phyloP scores from a whole-genome alignment of 2,113 vertebrate genomes.

The Oostethus manadensis region DNA sequence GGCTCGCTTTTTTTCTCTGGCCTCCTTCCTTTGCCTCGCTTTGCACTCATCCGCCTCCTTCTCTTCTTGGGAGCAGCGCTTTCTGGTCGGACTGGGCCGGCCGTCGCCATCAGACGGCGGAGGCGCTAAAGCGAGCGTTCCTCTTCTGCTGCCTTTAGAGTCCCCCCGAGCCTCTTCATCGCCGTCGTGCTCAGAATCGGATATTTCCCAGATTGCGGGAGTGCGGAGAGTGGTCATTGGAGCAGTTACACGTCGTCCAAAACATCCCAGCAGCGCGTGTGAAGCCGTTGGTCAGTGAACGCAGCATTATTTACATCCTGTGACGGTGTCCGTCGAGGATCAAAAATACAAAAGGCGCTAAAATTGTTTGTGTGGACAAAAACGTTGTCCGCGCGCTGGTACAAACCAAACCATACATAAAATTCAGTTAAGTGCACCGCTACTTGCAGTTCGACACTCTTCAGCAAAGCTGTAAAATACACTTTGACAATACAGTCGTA shows the following conservation, averaged over 20 bases:
- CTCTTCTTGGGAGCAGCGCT: conserved; percentile 58
- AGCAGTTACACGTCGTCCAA: not conserved
- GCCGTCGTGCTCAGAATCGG: conserved; percentile 70
- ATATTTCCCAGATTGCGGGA: conserved; percentile 75
- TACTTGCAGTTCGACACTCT: conserved; percentile 2
- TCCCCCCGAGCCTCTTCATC: conserved; percentile 34
- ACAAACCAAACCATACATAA: not conserved
- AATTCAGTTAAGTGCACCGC: too few species aligned
- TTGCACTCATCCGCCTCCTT: conserved; percentile 38
- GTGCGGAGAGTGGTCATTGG: conserved; percentile 53
- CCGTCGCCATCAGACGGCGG: not conserved
- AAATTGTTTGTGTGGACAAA: not conserved
- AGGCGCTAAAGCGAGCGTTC: not conserved
- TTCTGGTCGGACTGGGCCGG: conserved; percentile 42
- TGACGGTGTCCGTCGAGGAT: conserved; percentile 37
- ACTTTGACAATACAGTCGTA: not conserved
- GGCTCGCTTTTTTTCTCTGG: conserved; percentile 44
- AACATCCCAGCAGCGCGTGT: not conserved
- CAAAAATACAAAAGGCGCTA: conserved; percentile 16
- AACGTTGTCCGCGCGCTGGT: accelerated
- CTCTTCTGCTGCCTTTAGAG: not conserved
- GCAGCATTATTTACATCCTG: not conserved
- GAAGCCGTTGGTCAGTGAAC: not conserved
- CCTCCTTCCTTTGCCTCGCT: conserved; percentile 43
- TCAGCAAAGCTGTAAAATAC: not conserved